phyloP scores from a whole-genome alignment of 2,888 invertebrate species.

The Lomographa bimaculata region DNA sequence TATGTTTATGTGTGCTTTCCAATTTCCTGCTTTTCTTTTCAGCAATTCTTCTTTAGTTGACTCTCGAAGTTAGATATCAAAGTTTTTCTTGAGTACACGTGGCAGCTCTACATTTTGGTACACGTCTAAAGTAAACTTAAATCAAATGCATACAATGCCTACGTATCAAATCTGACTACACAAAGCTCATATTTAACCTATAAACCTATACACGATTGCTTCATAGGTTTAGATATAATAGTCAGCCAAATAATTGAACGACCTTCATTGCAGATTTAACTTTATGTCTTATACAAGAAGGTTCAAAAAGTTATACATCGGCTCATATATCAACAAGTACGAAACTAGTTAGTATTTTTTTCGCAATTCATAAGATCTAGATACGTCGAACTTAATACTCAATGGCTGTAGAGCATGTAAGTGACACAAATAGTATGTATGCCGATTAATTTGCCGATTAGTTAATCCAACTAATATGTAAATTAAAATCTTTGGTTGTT shows the following conservation, averaged over 20 bases:
- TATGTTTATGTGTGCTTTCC: too few relatives aligned
- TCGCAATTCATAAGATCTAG: conserved; percentile 37
- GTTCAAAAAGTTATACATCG: conserved; percentile 27
- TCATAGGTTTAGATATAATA: conserved; percentile 30
- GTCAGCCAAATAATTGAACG: conserved; percentile 29
- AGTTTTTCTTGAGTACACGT: conserved; percentile 21
- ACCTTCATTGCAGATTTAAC: conserved; percentile 25
- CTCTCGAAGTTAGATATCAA: too few relatives aligned
- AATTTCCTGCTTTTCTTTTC: too few relatives aligned
- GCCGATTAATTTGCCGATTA: conserved; percentile 8
- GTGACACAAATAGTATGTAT: conserved; percentile 18
- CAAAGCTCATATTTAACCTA: conserved; percentile 32
- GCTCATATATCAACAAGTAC: conserved; percentile 16
- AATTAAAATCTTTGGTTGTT: too few relatives aligned
- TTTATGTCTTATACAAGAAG: conserved; percentile 21
- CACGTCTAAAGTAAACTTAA: not conserved
- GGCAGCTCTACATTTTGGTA: conserved; percentile 16
- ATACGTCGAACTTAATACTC: conserved; percentile 30
- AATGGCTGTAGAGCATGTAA: conserved; percentile 16
- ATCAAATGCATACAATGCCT: too few relatives aligned
- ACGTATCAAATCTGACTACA: conserved; percentile 17
- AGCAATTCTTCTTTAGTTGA: too few relatives aligned
- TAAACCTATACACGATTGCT: conserved; percentile 33
- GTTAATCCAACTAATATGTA: too few relatives aligned
- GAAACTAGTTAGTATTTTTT: conserved; percentile 35